Evolutionary conservation across 2,797 vertebrate species (phyloP).

Genomic region (Acanthurus leucopareius): DNA sequence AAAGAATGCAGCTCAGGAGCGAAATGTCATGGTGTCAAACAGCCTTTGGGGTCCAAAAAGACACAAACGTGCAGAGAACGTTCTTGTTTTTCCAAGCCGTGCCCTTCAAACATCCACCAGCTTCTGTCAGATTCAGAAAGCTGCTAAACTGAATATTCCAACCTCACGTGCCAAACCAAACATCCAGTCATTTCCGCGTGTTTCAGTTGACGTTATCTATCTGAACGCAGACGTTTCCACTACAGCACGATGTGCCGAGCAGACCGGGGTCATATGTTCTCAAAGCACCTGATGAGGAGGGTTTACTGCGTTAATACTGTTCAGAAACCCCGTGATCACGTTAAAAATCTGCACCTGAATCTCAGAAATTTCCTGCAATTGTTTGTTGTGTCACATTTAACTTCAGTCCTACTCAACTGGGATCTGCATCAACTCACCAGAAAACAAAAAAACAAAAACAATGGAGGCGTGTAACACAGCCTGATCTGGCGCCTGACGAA

Average conservation of each 20-base stretch:
- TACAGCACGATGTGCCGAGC: slow-evolving; percentile 1
- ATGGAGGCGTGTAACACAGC: slow-evolving; percentile 10
- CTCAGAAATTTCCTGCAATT: slow-evolving; percentile 51
- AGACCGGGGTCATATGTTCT: slow-evolving; percentile 15
- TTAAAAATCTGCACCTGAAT: slow-evolving; percentile 10
- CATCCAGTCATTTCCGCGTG: slow-evolving; percentile 56
- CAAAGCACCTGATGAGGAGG: neutral
- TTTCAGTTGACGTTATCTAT: slow-evolving; percentile 59
- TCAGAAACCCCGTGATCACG: slow-evolving; percentile 12
- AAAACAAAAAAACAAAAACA: neutral
- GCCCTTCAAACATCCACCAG: slow-evolving; percentile 14
- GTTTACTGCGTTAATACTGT: neutral
- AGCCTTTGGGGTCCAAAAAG: neutral
- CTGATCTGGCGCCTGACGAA: neutral
- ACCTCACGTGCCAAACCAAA: slow-evolving; percentile 58
- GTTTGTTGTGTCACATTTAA: slow-evolving; percentile 27
- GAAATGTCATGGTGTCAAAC: neutral
- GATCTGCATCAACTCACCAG: neutral
- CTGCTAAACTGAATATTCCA: slow-evolving; percentile 13
- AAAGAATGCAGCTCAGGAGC: neutral
- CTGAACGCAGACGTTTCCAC: slow-evolving; percentile 72
- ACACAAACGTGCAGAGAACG: neutral
- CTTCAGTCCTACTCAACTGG: neutral
- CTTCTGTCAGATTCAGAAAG: slow-evolving; percentile 32
- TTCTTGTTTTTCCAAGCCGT: slow-evolving; percentile 38